These are phyloP conservation scores for Amphilophus citrinellus DNA, from an alignment of 2,113 vertebrate species.

Conservation along the genomic window DNA sequence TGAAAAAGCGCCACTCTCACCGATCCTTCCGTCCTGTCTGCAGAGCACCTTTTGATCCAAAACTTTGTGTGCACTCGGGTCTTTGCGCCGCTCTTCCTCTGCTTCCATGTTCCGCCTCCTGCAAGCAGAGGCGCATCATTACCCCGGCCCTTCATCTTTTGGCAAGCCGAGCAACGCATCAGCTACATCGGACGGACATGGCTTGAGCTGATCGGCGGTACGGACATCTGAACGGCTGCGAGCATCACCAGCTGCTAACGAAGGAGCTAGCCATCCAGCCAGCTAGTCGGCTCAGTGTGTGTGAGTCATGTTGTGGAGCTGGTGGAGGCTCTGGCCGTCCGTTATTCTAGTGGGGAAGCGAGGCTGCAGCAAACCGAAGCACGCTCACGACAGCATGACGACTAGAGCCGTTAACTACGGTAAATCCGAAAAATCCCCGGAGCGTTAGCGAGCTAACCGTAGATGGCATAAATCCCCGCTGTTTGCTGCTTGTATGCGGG, in stretches of 20 bases:
- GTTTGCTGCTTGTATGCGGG: not conserved
- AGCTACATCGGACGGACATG: constrained; percentile 54
- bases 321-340: not conserved
- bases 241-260: constrained; percentile 41
- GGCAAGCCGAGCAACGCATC: constrained; percentile 37
- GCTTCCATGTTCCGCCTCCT: constrained; percentile 79
- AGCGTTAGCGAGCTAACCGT: constrained; percentile 18
- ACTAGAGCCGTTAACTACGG: not conserved
- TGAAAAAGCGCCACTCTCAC: constrained; percentile 23
- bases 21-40: constrained; percentile 50
- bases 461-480: not conserved
- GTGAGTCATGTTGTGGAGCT: constrained; percentile 18
- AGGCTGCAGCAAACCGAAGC: not conserved
- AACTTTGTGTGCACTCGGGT: constrained; percentile 54
- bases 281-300: constrained; percentile 8
- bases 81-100: constrained; percentile 70
- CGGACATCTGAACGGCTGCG: not conserved
- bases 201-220: not conserved
- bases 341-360: not conserved
- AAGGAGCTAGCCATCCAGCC: not conserved
- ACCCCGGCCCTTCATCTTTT: constrained; percentile 52
- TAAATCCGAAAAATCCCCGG: not conserved
- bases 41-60: constrained; percentile 61
- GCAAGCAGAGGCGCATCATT: constrained; percentile 55
- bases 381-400: constrained; percentile 18